Conservation (phyloP, 2,113 vertebrate genomes). For the Sorex fumeus region DNA sequence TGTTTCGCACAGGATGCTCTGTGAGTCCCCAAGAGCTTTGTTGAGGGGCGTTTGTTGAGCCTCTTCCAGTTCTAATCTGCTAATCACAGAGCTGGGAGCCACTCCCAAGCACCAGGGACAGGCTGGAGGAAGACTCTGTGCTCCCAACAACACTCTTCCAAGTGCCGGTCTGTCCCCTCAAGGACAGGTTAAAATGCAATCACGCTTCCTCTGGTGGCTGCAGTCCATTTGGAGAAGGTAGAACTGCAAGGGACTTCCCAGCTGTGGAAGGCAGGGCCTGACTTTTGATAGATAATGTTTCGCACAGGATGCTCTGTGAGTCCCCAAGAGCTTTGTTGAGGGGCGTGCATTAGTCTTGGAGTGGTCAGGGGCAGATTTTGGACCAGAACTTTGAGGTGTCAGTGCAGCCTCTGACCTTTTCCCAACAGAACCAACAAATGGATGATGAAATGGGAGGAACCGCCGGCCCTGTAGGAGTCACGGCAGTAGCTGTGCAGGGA, state of each 20-base stretch:
- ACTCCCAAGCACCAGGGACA: too few species aligned
- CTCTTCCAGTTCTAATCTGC: background rate
- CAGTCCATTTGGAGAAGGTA: background rate
- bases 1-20: background rate
- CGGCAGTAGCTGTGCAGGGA: background rate
- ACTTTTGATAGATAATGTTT: background rate
- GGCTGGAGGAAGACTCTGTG: background rate
- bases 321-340: background rate
- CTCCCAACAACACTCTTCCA: background rate
- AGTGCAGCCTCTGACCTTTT: background rate
- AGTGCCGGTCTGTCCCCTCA: background rate
- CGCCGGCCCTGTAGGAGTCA: background rate
- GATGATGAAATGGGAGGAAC: background rate
- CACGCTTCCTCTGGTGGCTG: constrained; percentile 29
- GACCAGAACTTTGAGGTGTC: background rate
- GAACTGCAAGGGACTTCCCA: background rate
- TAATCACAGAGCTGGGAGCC: too few species aligned
- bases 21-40: background rate
- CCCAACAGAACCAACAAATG: background rate
- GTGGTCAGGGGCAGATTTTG: background rate
- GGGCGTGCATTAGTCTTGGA: background rate
- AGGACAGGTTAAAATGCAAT: constrained; percentile 15
- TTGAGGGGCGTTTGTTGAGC: background rate
- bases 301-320: background rate
- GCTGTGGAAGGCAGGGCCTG: background rate